Base-by-base conservation (phyloP, 92 coral and sea anemone genomes). In the Parazoanthus darwini region DNA sequence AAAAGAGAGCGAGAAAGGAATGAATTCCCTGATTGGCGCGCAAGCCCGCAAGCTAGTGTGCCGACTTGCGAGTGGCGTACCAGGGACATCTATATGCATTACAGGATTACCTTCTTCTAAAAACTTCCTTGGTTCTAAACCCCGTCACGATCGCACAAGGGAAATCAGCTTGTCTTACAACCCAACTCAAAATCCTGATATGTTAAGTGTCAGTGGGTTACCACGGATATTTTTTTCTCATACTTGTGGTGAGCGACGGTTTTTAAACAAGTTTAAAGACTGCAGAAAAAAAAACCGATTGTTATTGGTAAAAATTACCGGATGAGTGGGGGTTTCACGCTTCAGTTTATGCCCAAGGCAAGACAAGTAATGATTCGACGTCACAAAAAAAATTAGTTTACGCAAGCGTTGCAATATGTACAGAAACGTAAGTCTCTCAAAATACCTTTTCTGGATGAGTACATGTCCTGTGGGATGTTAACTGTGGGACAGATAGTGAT, bases 61-160 rank as follows among this genome's bases (percentile, higher is more conserved):
- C 78, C 50, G 77, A 46, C 44, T 44, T n/a, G 5, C 22, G 87
- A 23, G 26, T 13, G 65, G 46, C 58, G 14, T 2, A 50, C 1
- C 78, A 83, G 77, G 43, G 42, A 70, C 23, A 44, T 84, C 18
- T 8, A 70, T 36, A 20, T 25, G 42, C 58, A 44, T 82, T 82
- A 84, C 79, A 84, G 22, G 87, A 84, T 84, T 84, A 84, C 29
- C 7, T 10, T 46, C 44, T 73, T 15, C 56, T 39, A 67, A 68
- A 81, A 42, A 66, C 86, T 67, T 70, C 78, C 86, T 46, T 72
- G 75, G 36, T 26, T 29, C 66, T 71, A 48, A n/a, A 71, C 43
- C 16, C 33, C 18, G 26, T 70, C 36, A 84, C 58, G 80, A 79
- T 79, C 35, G 35, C 54, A 22, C 33, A 78, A 22, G 20, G 42